Base-by-base conservation (phyloP, 2,113 vertebrate species). In the Hemichromis elongatus region DNA sequence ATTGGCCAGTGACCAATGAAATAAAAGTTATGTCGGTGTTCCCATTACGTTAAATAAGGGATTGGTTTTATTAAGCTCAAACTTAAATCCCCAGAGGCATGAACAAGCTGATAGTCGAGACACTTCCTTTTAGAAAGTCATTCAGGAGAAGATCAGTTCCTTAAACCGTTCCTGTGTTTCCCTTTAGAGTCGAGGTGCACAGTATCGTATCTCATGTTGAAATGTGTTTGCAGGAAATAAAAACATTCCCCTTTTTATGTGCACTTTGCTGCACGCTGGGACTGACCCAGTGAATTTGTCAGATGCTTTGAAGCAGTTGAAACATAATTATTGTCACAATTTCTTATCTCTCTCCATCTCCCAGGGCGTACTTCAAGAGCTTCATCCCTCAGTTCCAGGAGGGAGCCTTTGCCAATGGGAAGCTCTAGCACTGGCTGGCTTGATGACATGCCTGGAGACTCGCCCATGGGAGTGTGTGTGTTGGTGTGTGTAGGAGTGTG, bases 351-450 rank as follows among this genome's bases (percentile, higher is more conserved):
- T 42, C 35, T 83, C 16, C 56, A 77, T 84, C 78, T 83, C 59
- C 88, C 28, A 99, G 99, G 96, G 96, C 96, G 0, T 97, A 99
- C 96, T 99, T 99, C 97, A 98, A 97, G 96, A 98, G 96, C 68
- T 99, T 98, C 90, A 97, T 99, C 89, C 98, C 98, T 90, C 99
- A 99, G 96, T 99, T 99, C 96, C 99, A 99, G 93, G 98, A 99
- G 95, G 98, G 98, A 77, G 99, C 98, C 0, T 99, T 99, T 94
- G 97, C 98, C 95, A 99, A 98, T 21, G 99, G 99, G 92, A 99
- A 99, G 92, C 97, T 99, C 84, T 99, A 98, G 96, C 87, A 85
- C 87, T 63, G 88, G 86, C 79, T 37, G 24, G 75, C 79, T 84
- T 90, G 80, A 81, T 88, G 80, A 81, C 81, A 81, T 57, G 86